Conservation (phyloP, 2,888 invertebrate species). For the Parnassius glacialis region DNA sequence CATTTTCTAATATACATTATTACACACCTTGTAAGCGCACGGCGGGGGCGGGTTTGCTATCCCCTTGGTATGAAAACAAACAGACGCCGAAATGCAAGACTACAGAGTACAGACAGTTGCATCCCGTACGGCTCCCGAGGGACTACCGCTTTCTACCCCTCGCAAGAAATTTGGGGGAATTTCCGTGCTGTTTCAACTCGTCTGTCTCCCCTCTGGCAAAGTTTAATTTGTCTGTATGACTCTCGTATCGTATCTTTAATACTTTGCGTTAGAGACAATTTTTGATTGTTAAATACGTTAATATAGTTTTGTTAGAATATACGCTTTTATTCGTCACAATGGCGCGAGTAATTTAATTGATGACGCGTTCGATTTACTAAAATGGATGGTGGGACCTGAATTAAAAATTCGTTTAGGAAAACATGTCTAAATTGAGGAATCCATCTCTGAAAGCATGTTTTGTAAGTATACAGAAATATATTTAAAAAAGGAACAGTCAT, state of each 20-base stretch:
- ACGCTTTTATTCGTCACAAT: conserved; percentile 56
- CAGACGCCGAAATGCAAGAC: conserved; percentile 54
- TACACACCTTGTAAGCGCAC: neutral
- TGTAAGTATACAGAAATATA: neutral
- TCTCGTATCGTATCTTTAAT: conserved; percentile 26
- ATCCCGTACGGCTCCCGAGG: conserved; percentile 54
- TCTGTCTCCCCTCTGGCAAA: conserved; percentile 35
- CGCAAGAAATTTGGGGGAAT: conserved; percentile 54
- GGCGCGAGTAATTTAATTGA: conserved; percentile 76
- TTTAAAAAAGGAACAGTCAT: too few species aligned
- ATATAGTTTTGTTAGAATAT: conserved; percentile 15
- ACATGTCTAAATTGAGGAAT: conserved; percentile 28
- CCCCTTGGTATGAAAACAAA: conserved; percentile 47
- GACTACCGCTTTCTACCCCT: conserved; percentile 45
- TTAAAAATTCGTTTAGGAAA: conserved; percentile 36
- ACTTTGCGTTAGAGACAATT: conserved; percentile 19
- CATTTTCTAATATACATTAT: too few species aligned
- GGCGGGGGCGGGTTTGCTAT: conserved; percentile 29
- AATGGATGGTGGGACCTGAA: conserved; percentile 57
- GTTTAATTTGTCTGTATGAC: neutral
- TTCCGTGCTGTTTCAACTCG: conserved; percentile 48
- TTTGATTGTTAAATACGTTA: conserved; percentile 11
- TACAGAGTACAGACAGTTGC: conserved; percentile 53
- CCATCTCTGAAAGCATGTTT: conserved; percentile 3
- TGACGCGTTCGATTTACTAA: conserved; percentile 74